These are phyloP conservation scores for Paradisaea rubra DNA, from an alignment of 2,113 vertebrate species.

Conservation along the genomic window DNA sequence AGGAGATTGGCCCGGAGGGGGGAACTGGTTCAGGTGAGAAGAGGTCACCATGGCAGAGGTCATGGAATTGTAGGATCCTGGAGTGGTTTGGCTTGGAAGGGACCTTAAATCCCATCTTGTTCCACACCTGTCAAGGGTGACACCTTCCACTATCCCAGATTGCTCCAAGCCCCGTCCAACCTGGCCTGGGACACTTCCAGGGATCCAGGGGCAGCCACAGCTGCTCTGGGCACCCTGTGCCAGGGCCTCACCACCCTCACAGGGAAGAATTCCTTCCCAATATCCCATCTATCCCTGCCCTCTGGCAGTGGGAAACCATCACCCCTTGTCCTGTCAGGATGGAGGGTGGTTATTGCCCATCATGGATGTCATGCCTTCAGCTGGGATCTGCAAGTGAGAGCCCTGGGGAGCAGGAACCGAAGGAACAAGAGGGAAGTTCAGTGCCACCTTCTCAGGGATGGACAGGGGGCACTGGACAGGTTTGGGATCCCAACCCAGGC, in stretches of 20 bases:
- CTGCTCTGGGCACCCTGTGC: background rate
- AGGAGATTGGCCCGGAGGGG: accelerated
- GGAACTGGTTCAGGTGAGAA: accelerated
- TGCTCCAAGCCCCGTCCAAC: accelerated
- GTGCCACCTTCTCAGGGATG: background rate
- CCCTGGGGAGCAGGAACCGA: background rate
- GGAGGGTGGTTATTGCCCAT: background rate
- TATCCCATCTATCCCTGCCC: accelerated
- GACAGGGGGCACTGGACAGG: accelerated
- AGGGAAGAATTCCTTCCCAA: accelerated
- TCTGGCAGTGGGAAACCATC: background rate
- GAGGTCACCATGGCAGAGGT: background rate
- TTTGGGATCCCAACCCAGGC: background rate
- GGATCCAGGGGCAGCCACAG: background rate
- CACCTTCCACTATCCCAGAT: accelerated
- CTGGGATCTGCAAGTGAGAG: background rate
- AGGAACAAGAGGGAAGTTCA: accelerated
- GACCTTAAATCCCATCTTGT: accelerated
- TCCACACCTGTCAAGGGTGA: background rate
- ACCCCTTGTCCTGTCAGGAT: background rate
- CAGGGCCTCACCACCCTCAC: accelerated
- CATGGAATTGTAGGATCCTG: background rate
- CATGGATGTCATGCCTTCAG: background rate
- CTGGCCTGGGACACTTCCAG: accelerated
- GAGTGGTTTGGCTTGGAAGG: background rate